Conservation (phyloP, 1,140 invertebrate species). For the Pseudomyrmex cubaensis region DNA sequence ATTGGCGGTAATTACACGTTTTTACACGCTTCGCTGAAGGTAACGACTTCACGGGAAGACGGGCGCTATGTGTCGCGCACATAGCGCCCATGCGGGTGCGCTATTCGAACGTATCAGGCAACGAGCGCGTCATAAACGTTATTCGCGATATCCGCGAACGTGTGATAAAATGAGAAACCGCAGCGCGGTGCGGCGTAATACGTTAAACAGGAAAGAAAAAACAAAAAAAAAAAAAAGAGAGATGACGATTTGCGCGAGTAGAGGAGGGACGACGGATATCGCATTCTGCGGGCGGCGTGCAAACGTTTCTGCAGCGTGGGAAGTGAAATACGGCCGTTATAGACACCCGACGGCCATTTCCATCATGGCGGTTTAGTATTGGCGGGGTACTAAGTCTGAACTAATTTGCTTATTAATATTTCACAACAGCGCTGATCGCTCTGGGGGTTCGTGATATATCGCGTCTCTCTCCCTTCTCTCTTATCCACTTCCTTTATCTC, state of each 20-base stretch:
- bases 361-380: slow-evolving; percentile 74
- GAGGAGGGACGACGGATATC: slow-evolving; percentile 67
- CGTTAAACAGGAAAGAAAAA: neutral
- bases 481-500: slow-evolving; percentile 14
- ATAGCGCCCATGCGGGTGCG: slow-evolving; percentile 32
- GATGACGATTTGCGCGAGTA: slow-evolving; percentile 12
- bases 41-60: slow-evolving; percentile 35
- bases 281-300: slow-evolving; percentile 63
- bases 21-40: slow-evolving; percentile 25
- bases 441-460: slow-evolving; percentile 78
- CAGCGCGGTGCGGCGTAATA: neutral
- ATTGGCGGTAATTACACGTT: neutral
- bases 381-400: slow-evolving; percentile 78
- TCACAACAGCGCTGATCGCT: slow-evolving; percentile 81
- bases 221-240: neutral
- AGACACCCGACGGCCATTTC: slow-evolving; percentile 76
- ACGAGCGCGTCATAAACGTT: slow-evolving; percentile 30
- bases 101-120: neutral
- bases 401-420: slow-evolving; percentile 85
- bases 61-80: neutral
- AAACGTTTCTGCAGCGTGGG: slow-evolving; percentile 73
- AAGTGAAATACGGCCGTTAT: slow-evolving; percentile 81
- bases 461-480: slow-evolving; percentile 44
- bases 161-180: slow-evolving; percentile 1
- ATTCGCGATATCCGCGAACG: slow-evolving; percentile 15